Conservation (phyloP, 2,888 invertebrate genomes). For the Hirudinaria manillensis region DNA sequence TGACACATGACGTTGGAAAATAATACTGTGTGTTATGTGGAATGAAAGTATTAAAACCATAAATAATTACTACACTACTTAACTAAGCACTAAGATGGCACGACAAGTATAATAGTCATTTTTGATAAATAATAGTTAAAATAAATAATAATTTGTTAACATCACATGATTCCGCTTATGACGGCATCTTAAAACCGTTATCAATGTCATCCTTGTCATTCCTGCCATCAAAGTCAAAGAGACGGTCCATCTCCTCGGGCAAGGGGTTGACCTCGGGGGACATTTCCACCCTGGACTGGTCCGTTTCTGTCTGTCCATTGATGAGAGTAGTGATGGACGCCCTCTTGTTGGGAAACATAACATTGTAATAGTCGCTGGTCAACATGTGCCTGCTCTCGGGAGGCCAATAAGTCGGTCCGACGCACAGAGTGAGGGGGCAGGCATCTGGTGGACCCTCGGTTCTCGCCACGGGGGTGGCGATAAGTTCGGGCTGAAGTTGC, state of each 20-base stretch:
- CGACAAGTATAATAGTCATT: too few species aligned
- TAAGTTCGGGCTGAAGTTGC: not conserved
- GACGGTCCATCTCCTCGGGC: not conserved
- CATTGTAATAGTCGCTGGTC: not conserved
- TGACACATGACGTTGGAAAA: not conserved
- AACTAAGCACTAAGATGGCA: too few species aligned
- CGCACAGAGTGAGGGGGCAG: not conserved
- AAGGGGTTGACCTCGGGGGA: not conserved
- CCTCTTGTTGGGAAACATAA: constrained; percentile 1
- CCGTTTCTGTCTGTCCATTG: not conserved
- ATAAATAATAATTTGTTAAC: too few species aligned
- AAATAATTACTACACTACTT: not conserved
- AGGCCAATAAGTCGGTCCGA: not conserved
- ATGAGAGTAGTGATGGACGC: not conserved
- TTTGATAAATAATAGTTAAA: too few species aligned
- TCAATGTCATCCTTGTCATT: not conserved
- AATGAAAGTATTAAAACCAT: not conserved
- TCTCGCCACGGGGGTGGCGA: not conserved
- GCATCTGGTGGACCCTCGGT: not conserved
- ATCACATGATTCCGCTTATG: not conserved
- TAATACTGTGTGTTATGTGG: not conserved
- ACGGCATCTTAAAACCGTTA: not conserved
- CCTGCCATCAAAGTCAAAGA: not conserved
- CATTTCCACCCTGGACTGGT: not conserved
- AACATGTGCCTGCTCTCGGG: not conserved